Evolutionary conservation across 2,888 invertebrate species (phyloP).

Genomic region (Ophion slaviceki): DNA sequence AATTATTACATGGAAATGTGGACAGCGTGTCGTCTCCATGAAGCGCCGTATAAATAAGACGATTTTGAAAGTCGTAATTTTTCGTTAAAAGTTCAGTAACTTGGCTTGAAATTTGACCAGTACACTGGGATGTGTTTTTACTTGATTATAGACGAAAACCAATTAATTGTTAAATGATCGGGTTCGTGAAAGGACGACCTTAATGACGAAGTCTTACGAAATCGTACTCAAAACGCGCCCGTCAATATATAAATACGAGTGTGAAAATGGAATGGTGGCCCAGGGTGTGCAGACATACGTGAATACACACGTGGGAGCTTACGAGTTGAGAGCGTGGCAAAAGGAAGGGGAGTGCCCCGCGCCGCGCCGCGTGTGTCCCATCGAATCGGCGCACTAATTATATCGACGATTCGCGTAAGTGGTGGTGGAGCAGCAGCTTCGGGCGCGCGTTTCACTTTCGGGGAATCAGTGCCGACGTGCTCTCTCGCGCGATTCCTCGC

Average conservation of each 20-base stretch:
- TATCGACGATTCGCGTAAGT: constrained; percentile 71
- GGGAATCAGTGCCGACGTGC: constrained; percentile 76
- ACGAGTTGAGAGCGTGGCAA: not conserved
- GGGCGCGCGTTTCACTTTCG: constrained; percentile 74
- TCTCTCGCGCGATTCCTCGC: constrained; percentile 55
- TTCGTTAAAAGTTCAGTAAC: no score
- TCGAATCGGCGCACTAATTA: constrained; percentile 74
- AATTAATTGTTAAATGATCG: no score
- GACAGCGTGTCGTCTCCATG: no score
- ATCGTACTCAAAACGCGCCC: not conserved
- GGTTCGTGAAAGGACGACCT: no score
- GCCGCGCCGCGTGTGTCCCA: not conserved
- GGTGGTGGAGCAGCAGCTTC: not conserved
- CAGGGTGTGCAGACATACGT: not conserved
- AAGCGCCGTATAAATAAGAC: no score
- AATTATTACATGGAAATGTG: no score
- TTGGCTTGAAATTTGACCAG: no score
- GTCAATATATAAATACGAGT: not conserved
- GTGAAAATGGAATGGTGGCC: not conserved
- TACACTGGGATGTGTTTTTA: no score
- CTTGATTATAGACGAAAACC: no score
- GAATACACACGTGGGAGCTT: not conserved
- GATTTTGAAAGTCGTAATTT: no score
- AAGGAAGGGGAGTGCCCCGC: constrained; percentile 36
- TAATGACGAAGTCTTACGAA: not conserved